phyloP scores from a whole-genome alignment of 92 coral and sea anemone genomes.

The Bergia sp. region DNA sequence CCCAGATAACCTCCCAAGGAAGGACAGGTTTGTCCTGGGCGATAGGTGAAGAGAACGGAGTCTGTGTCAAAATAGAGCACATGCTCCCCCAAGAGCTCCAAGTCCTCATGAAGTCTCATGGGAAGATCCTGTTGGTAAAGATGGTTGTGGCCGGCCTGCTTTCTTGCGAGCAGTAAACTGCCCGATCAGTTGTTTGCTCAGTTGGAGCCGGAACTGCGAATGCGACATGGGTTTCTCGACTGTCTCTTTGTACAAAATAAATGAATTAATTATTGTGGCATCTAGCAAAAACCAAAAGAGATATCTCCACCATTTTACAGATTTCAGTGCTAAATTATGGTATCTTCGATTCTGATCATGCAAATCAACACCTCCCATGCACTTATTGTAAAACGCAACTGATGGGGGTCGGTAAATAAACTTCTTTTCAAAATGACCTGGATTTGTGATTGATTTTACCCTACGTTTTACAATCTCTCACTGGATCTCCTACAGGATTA shows the following conservation, averaged over 20 bases:
- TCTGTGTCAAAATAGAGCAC: too few relatives aligned
- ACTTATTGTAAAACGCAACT: background rate
- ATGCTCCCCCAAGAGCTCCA: too few relatives aligned
- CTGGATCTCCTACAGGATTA: constrained; percentile 35
- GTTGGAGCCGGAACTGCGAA: background rate
- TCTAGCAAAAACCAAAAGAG: too few relatives aligned
- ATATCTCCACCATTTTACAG: background rate
- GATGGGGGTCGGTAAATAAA: background rate
- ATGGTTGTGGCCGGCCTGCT: constrained; percentile 7
- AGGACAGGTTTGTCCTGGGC: too few relatives aligned
- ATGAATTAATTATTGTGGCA: background rate
- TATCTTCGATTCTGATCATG: background rate
- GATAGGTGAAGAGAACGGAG: too few relatives aligned
- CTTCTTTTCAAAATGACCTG: background rate
- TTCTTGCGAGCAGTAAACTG: background rate
- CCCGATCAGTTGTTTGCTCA: background rate
- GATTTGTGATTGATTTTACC: background rate
- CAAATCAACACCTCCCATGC: background rate
- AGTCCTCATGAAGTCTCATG: background rate
- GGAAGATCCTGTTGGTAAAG: background rate
- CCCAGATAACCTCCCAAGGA: too few relatives aligned
- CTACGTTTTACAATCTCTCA: constrained; percentile 21
- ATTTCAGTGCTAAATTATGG: background rate
- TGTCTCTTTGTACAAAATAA: background rate
- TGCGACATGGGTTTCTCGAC: background rate